Evolutionary conservation across 2,888 invertebrate species (phyloP), one percentile per base, ranked within the genome.

Genomic region (Hesperia comma): DNA sequence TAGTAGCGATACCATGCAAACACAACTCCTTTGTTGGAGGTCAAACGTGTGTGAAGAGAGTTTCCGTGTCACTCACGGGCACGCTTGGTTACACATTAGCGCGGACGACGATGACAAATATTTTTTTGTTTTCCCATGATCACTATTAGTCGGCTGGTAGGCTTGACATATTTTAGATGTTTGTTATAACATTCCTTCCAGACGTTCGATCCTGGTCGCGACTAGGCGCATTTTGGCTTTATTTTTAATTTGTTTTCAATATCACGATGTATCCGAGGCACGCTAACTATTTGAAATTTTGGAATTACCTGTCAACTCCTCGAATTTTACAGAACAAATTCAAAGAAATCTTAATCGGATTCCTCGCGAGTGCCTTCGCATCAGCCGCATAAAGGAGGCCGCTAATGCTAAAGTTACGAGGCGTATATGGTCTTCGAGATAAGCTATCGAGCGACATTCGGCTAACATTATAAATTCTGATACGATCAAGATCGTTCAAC

Each of bases 21-120:
- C 83, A 92, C 72, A 82, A 88, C 88, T 88, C 85, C 90, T 91
- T 89, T 90, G 91, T 89, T 87, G 88, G 87, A 85, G 90, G 91
- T 89, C 91, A 91, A 80, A 81, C 87, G 85, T 90, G 88, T 92
- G 88, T 91, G 88, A 88, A 88, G 87, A 90, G 88, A 88, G 88
- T 90, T 91, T 90, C 88, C 90, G 88, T 88, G 90, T 91, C 89
- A 85, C 82, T 83, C 87, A 78, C 77, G 79, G 81, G 72, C 82
- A 75, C 80, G 84, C 87, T 87, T 88, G 84, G 87, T 86, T 87
- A 88, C 89, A 88, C 90, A 89, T 90, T 88, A 88, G 84, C 81
- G 84, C 82, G 78, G 84, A 84, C 81, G 79, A 75, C 77, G 73
- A 74, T 74, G 87, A 87, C 90, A 92, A 86, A 89, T 87, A 89